Base-by-base conservation (phyloP, 2,888 invertebrate species). In the Dusona sp. region DNA sequence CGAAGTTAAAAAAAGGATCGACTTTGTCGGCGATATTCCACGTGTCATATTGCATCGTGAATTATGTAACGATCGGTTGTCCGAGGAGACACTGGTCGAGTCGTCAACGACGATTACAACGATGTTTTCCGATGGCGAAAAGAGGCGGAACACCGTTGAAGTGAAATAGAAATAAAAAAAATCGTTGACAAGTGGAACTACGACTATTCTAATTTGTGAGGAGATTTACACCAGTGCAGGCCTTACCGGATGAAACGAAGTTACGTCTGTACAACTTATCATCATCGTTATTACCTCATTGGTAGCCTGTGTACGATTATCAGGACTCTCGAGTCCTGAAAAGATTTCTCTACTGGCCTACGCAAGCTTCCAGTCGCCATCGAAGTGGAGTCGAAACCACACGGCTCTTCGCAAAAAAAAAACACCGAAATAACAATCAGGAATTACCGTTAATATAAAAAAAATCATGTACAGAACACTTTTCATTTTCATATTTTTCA, bases 31-130 rank as follows among this genome's bases (percentile, higher is more conserved):
- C 64, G 64, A 79, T 87, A 88, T 87, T 86, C 81, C 84, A 80
- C 88, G 88, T 86, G 87, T 86, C 87, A 87, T 78, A 74, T 84
- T 85, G 54, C 67, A 68, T 45, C 57, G 36, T 16, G 65, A 19
- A 77, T 89, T 89, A 88, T 79, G 86, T 87, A 89, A 89, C 68
- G 48, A 54, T 70, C 61, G 79, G 25, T 42, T 36, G 79, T 67
- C 38, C 80, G 51, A 83, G 61, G 83, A 77, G 61, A 65, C 72
- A 67, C 29, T 61, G 79, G 29, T 25, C 57, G 51, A 79, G 74
- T 70, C 68, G 68, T 65, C 45, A 48, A 61, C 57, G 51, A 72
- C 61, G 68, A 25, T 54, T 29, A 42, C 42, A 36, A 51, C 77
- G 48, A 74, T 51, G 70, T 51, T 48, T 48, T 22, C 45, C 79